These are phyloP conservation scores for Heterotis niloticus DNA, from an alignment of 2,113 vertebrate genomes.

Conservation along the genomic window DNA sequence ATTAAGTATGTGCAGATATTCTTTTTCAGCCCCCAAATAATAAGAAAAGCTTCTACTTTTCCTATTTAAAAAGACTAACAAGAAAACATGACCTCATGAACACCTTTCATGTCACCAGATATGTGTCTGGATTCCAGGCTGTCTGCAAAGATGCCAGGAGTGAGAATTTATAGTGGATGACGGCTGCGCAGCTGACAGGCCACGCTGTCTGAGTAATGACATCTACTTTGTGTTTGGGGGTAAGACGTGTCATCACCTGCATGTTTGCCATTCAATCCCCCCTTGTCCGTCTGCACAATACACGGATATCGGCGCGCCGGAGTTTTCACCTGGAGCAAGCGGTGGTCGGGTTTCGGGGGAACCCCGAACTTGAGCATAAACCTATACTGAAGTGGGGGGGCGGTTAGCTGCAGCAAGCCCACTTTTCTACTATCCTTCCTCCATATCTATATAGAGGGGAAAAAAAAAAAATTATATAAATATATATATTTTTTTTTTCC, in stretches of 20 bases:
- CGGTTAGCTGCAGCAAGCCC: slow-evolving; percentile 31
- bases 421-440: slow-evolving; percentile 22
- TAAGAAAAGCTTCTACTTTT: slow-evolving; percentile 4
- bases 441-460: background rate
- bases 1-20: too few relatives aligned
- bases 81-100: slow-evolving; percentile 30
- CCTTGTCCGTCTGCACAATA: slow-evolving; percentile 68
- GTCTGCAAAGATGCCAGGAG: slow-evolving; percentile 24
- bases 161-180: slow-evolving; percentile 24
- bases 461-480: too few relatives aligned
- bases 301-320: slow-evolving; percentile 59
- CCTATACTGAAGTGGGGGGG: slow-evolving; percentile 35
- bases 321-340: slow-evolving; percentile 64
- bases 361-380: slow-evolving; percentile 50
- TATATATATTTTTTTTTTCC: too few relatives aligned
- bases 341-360: slow-evolving; percentile 63
- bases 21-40: too few relatives aligned
- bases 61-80: slow-evolving; percentile 32
- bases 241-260: slow-evolving; percentile 65
- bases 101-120: slow-evolving; percentile 29
- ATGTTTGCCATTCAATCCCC: slow-evolving; percentile 69
- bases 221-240: slow-evolving; percentile 54
- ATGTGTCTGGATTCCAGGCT: slow-evolving; percentile 27
- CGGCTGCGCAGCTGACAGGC: slow-evolving; percentile 30
- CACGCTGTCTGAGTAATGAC: slow-evolving; percentile 55